Conservation (phyloP, 1,140 invertebrate species). For the Drosophila truncata region DNA sequence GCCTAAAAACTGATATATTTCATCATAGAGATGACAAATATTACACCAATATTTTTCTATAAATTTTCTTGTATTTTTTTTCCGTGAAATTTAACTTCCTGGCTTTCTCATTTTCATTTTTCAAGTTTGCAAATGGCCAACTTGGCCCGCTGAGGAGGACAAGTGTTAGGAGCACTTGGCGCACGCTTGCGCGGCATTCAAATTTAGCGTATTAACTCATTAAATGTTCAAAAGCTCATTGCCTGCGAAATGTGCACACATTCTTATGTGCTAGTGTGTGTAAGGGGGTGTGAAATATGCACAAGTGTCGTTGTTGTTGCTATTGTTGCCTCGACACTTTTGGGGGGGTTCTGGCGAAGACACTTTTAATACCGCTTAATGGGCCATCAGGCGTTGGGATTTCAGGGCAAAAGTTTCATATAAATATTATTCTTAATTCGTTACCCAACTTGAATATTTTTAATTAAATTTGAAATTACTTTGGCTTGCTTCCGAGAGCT, state of each 20-base stretch:
- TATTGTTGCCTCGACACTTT: constrained; percentile 18
- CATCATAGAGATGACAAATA: not conserved
- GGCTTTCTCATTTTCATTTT: constrained; percentile 54
- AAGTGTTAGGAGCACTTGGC: constrained; percentile 62
- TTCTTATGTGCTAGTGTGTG: constrained; percentile 22
- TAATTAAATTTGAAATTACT: constrained; percentile 29
- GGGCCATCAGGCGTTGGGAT: constrained; percentile 19
- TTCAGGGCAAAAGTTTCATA: not conserved
- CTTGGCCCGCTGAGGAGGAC: constrained; percentile 5
- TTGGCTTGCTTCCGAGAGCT: not conserved
- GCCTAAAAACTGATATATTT: not conserved
- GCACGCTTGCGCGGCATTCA: constrained; percentile 77
- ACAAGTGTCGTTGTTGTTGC: constrained; percentile 44
- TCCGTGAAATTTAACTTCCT: constrained; percentile 19
- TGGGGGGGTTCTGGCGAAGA: constrained; percentile 12
- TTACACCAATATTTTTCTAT: not conserved
- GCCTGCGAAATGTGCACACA: constrained; percentile 81
- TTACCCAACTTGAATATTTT: constrained; percentile 9
- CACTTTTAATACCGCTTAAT: constrained; percentile 54
- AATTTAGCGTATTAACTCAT: constrained; percentile 82
- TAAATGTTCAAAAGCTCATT: constrained; percentile 81
- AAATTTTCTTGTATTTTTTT: not conserved
- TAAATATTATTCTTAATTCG: constrained; percentile 13
- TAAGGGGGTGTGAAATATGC: constrained; percentile 68
- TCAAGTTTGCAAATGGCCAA: constrained; percentile 55